Evolutionary conservation across 2,888 invertebrate genomes (phyloP).

Genomic region (Antheraea assamensis): DNA sequence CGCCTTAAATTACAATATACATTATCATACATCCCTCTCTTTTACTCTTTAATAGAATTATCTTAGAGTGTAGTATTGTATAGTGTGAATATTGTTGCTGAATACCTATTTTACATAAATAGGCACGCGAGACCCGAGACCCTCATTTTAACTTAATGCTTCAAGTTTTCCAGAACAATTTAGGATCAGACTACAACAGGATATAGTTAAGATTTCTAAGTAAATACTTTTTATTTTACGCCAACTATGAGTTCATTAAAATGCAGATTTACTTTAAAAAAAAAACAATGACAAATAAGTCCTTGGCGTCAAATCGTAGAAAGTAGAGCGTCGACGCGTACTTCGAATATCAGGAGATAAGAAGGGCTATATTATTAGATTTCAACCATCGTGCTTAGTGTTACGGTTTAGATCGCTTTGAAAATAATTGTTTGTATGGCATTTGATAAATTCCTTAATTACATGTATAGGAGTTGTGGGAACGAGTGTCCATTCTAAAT

Average conservation of each 20-base stretch:
- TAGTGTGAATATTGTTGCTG: no score
- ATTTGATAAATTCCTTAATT: slow-evolving; percentile 30
- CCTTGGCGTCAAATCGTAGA: slow-evolving; percentile 55
- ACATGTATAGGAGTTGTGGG: slow-evolving; percentile 67
- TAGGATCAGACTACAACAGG: no score
- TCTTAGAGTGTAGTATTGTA: no score
- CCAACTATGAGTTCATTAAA: not conserved
- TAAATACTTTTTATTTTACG: not conserved
- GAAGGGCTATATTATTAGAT: slow-evolving; percentile 21
- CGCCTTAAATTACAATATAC: no score
- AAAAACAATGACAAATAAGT: slow-evolving; percentile 31
- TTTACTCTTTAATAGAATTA: no score
- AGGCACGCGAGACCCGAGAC: no score
- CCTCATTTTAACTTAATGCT: no score
- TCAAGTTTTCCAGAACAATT: no score
- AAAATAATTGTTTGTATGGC: slow-evolving; percentile 15
- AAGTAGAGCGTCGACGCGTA: slow-evolving; percentile 67
- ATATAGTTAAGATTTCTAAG: no score
- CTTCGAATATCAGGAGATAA: slow-evolving; percentile 50
- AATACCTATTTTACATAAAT: no score
- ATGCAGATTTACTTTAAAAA: not conserved
- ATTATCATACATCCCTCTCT: no score
- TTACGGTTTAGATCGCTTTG: slow-evolving; percentile 29
- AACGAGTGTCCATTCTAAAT: slow-evolving; percentile 37
- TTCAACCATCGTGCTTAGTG: slow-evolving; percentile 20